A percentile compares a stretch with the other conserved stretches of the same genome.
Conservation (phyloP, 1,140 invertebrate genomes). For the Papilio dardanus region DNA sequence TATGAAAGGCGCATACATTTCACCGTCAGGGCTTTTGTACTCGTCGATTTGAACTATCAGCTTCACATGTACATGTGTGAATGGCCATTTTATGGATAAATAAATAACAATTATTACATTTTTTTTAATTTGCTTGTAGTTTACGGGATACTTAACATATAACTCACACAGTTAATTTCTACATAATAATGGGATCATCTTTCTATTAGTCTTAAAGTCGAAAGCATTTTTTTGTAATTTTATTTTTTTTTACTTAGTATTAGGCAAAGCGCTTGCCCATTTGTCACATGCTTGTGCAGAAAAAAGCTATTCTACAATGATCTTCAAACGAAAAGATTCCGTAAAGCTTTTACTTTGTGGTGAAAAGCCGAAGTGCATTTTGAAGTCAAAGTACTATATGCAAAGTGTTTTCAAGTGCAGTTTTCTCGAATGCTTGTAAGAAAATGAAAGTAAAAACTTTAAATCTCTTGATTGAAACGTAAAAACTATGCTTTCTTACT, state of each 20-base stretch:
- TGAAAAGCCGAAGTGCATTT: slow-evolving; percentile 8
- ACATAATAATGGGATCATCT: background rate
- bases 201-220: background rate
- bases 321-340: background rate
- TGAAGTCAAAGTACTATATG: slow-evolving; percentile 24
- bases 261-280: background rate
- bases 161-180: background rate
- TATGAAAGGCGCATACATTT: slow-evolving; percentile 19
- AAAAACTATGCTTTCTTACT: background rate
- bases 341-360: slow-evolving; percentile 11
- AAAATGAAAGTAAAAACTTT: slow-evolving; percentile 2
- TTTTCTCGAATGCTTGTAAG: background rate
- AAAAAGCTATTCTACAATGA: background rate
- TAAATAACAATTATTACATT: background rate
- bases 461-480: background rate
- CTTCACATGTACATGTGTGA: background rate
- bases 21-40: background rate
- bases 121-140: background rate
- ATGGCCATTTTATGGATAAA: background rate
- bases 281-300: background rate
- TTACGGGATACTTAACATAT: background rate
- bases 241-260: background rate
- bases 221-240: background rate
- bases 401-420: slow-evolving; percentile 26
- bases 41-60: slow-evolving; percentile 25